phyloP scores from a whole-genome alignment of 2,113 vertebrate species.

The Prionailurus viverrinus region DNA sequence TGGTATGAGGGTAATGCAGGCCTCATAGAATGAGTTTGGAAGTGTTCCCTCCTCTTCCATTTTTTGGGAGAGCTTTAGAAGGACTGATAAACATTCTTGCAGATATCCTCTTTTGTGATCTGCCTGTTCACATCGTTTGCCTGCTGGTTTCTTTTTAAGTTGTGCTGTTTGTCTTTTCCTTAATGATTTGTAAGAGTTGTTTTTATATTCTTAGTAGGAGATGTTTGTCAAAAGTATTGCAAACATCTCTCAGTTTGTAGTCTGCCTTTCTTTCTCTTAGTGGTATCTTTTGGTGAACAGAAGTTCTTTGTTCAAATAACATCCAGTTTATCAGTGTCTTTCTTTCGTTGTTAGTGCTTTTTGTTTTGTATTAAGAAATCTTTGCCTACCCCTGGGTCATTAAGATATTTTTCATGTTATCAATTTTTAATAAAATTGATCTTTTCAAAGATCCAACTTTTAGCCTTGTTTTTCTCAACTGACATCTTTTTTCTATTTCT shows the following conservation, averaged over 20 bases:
- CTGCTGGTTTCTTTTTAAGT: neutral
- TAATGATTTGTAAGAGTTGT: neutral
- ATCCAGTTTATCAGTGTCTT: neutral
- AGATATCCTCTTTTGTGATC: neutral
- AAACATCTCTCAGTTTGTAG: neutral
- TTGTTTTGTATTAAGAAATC: neutral
- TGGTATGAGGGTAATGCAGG: neutral
- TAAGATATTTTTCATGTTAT: conserved; percentile 2
- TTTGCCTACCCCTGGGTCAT: neutral
- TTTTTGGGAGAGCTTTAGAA: neutral
- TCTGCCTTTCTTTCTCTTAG: neutral
- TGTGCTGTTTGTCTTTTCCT: conserved; percentile 5
- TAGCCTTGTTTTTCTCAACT: neutral
- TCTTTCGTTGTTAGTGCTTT: neutral
- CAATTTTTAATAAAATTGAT: neutral
- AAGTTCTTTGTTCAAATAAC: neutral
- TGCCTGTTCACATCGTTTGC: neutral
- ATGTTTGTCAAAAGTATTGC: neutral
- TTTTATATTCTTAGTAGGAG: neutral
- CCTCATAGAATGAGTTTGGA: neutral
- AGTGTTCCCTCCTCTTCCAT: neutral
- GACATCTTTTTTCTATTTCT: neutral
- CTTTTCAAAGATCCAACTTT: neutral
- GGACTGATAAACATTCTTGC: neutral
- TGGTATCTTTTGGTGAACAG: neutral